Conservation (phyloP, 2,113 vertebrate species). For the Collichthys lucidus region DNA sequence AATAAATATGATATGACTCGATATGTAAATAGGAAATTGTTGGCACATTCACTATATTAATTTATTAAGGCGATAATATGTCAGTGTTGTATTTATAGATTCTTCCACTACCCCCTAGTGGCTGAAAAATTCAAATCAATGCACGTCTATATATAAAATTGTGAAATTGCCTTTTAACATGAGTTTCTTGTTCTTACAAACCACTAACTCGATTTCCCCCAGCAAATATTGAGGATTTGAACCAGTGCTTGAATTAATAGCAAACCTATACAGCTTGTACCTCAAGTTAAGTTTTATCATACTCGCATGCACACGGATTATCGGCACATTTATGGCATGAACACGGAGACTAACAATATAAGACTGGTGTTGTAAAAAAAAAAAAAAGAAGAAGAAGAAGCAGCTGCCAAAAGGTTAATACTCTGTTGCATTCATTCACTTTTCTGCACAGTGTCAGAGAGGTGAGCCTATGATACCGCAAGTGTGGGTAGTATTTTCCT, state of each 20-base stretch:
- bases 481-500: conserved; percentile 68
- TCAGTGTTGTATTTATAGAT: background rate
- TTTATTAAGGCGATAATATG: background rate
- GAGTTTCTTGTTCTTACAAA: background rate
- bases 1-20: background rate
- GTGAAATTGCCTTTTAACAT: background rate
- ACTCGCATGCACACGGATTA: background rate
- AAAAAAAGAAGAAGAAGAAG: conserved; percentile 3
- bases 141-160: conserved; percentile 8
- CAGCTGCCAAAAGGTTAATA: conserved; percentile 46
- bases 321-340: conserved; percentile 3
- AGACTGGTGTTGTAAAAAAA: conserved; percentile 24
- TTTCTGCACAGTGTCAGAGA: conserved; percentile 45
- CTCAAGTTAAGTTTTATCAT: background rate
- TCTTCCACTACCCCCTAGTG: conserved; percentile 8
- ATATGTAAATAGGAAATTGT: background rate
- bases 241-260: background rate
- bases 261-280: background rate
- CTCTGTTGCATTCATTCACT: conserved; percentile 49
- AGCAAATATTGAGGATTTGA: conserved; percentile 7
- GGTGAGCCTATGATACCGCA: conserved; percentile 60
- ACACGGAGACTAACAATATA: conserved; percentile 10
- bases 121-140: background rate
- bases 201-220: background rate
- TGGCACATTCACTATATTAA: background rate